Evolutionary conservation across 2,113 vertebrate species (phyloP).

Genomic region (Sprattus sprattus): DNA sequence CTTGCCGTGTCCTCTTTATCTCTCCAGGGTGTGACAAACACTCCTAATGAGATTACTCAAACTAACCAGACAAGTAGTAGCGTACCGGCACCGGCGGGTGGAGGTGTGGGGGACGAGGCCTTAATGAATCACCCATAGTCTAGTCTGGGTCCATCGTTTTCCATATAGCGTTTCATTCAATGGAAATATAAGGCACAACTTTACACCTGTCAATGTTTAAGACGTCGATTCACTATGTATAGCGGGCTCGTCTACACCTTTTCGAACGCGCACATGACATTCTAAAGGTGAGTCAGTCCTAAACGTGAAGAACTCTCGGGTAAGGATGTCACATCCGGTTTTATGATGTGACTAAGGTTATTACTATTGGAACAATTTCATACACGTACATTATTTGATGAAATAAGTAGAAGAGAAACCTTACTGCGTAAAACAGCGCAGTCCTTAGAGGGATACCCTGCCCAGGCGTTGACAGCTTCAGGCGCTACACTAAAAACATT

Average conservation of each 20-base stretch:
- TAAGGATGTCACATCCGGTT: not conserved
- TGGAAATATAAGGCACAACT: not conserved
- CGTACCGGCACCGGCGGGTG: too few relatives aligned
- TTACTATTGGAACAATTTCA: not conserved
- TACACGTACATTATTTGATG: not conserved
- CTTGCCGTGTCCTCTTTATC: not conserved
- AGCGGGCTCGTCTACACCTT: not conserved
- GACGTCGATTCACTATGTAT: not conserved
- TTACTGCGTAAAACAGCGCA: constrained; percentile 44
- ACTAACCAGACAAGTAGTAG: not conserved
- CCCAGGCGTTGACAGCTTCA: constrained; percentile 24
- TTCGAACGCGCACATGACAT: not conserved
- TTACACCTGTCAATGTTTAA: not conserved
- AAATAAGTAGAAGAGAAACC: constrained; percentile 18
- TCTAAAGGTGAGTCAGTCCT: not conserved
- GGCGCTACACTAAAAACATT: constrained; percentile 46
- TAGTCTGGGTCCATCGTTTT: not conserved
- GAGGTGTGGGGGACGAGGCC: too few relatives aligned
- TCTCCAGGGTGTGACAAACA: not conserved
- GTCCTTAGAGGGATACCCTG: constrained; percentile 18
- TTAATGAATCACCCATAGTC: too few relatives aligned
- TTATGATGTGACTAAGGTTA: too few relatives aligned
- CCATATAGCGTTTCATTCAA: not conserved
- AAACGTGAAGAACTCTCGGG: not conserved
- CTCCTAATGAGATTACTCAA: not conserved